Evolutionary conservation across 2,797 vertebrate species (phyloP), one percentile per base, ranked within the genome.

Genomic region (Brotula barbata): DNA sequence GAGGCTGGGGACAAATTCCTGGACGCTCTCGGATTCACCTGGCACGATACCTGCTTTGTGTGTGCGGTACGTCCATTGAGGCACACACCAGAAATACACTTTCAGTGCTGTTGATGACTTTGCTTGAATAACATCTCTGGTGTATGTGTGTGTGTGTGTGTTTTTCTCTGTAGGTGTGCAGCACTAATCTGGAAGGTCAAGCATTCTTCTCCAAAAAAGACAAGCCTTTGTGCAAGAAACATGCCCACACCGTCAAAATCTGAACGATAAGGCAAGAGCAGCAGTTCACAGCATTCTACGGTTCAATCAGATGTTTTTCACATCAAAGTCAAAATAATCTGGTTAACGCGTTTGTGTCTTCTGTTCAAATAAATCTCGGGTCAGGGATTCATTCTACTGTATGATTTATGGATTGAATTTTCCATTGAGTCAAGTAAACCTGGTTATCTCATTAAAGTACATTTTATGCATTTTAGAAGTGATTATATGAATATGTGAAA

Each of bases 31-130:
- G 95, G 96, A 36, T 90, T 89, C 77, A 98, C 93, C 81, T 99
- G 96, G 97, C 97, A 99, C 5, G 96, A 99, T 79, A 99, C 96
- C 71, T 99, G 97, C 88, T 99, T 99, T 62, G 96, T 99, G 15
- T 99, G 97, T 58, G 89, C 92, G 0, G 97, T 99, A 92, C 79
- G 96, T 93, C 20, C 33, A 45, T 39, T 9, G 6, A 4, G 25
- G 8, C 17, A 13, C 11, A 34, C 10, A 23, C 39, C 17, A 43
- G 21, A 11, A 56, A 23, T 23, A 28, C 47, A 28, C 6, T 20
- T 43, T 19, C 49, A 36, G 15, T 45, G n/a, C 58, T 20, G 5
- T 14, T 21, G 7, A 17, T 3, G 17, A 10, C 10, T 0, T 2
- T 7, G 7, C 20, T 8, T 56, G 46, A 74, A 34, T 62, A 42